Percentiles rank a stretch among this genome's conserved stretches.
phyloP scores from a whole-genome alignment of 2,888 invertebrate species.

The Apamea epomidion region DNA sequence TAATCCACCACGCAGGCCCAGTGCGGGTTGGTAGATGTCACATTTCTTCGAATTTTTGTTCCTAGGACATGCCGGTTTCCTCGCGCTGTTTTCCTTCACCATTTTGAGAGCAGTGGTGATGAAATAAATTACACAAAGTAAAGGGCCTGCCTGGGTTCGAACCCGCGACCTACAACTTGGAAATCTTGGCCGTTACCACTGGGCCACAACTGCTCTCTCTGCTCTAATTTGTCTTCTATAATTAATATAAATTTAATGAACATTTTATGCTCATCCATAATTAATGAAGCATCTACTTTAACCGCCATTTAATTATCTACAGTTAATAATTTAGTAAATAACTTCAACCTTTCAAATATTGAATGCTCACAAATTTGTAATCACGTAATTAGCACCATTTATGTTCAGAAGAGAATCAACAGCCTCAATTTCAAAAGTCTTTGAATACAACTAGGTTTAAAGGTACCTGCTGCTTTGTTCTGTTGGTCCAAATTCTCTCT shows the following conservation, averaged over 20 bases:
- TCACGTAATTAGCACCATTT: slow-evolving; percentile 2
- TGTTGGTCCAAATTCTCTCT: background rate
- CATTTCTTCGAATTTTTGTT: too few relatives aligned
- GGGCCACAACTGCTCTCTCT: too few relatives aligned
- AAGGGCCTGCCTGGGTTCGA: too few relatives aligned
- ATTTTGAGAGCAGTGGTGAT: too few relatives aligned
- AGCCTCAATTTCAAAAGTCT: background rate
- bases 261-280: background rate
- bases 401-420: background rate
- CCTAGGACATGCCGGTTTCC: too few relatives aligned
- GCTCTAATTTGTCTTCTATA: background rate
- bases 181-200: too few relatives aligned
- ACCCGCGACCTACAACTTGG: too few relatives aligned
- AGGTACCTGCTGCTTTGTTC: background rate
- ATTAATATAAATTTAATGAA: background rate
- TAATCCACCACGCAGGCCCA: too few relatives aligned
- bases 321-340: background rate
- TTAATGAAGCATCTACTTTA: background rate
- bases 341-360: background rate
- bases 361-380: background rate
- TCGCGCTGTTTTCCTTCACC: too few relatives aligned
- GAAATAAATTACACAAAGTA: too few relatives aligned
- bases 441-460: background rate
- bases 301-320: background rate
- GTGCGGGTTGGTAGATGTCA: too few relatives aligned